A percentile compares a stretch with the other conserved stretches of the same genome.
These are phyloP conservation scores for Ophion ellenae DNA, from an alignment of 2,888 invertebrate species.

Conservation along the genomic window DNA sequence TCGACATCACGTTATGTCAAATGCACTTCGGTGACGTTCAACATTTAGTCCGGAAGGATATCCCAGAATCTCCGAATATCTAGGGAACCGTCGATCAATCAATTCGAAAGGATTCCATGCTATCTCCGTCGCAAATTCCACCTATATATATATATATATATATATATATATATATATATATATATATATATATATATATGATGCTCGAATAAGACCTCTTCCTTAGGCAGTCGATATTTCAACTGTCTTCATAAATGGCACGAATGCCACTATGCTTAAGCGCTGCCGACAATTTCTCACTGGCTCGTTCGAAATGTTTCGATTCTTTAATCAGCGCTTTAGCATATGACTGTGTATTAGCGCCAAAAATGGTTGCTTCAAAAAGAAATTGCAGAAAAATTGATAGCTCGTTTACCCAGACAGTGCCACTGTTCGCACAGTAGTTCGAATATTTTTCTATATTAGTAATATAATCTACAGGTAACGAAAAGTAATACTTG, in stretches of 20 bases:
- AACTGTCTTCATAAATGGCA: conserved; percentile 9
- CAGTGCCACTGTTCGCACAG: too few species aligned
- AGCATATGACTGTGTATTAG: neutral
- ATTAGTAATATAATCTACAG: too few species aligned
- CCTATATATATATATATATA: too few species aligned
- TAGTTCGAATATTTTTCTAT: too few species aligned
- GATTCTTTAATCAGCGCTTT: neutral
- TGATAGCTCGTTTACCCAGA: neutral
- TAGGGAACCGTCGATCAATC: conserved; percentile 40
- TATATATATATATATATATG: neutral
- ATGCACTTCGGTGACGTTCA: conserved; percentile 38
- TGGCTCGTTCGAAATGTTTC: neutral
- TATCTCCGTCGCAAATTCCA: conserved; percentile 18
- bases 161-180: neutral
- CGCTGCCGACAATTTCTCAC: neutral
- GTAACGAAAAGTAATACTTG: too few species aligned
- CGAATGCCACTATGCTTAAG: neutral
- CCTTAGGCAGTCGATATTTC: conserved; percentile 15
- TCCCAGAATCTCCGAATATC: conserved; percentile 40
- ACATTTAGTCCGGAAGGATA: conserved; percentile 38
- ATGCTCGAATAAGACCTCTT: conserved; percentile 10
- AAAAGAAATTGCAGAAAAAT: neutral
- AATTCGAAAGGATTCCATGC: conserved; percentile 30
- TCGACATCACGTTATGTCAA: conserved; percentile 43
- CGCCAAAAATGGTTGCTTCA: neutral